Conservation (phyloP, 2,888 invertebrate genomes). For the Lampropteryx suffumata region DNA sequence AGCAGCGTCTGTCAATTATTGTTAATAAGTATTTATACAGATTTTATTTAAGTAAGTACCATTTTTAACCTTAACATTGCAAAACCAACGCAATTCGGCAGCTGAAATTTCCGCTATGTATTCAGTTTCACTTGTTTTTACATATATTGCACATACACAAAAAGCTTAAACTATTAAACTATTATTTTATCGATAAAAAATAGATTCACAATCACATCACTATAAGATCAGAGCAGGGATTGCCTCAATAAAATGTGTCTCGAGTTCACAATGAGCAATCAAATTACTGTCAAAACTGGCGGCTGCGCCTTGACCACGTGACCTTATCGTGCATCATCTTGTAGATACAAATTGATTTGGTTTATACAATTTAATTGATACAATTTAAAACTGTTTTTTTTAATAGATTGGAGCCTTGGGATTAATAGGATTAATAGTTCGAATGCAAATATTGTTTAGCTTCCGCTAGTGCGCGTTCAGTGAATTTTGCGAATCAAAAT, state of each 20-base stretch:
- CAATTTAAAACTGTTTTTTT: constrained; percentile 1
- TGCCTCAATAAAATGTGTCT: constrained; percentile 73
- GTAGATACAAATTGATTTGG: constrained; percentile 29
- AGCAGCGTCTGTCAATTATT: too few species aligned
- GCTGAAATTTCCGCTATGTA: too few species aligned
- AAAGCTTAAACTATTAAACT: not conserved
- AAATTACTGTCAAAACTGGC: constrained; percentile 67
- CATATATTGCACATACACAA: too few species aligned
- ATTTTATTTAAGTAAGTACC: too few species aligned
- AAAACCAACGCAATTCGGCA: too few species aligned
- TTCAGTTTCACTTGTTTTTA: too few species aligned
- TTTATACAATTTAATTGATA: constrained; percentile 17
- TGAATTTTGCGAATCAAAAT: too few species aligned
- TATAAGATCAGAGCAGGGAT: constrained; percentile 52
- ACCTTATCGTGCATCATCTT: constrained; percentile 36
- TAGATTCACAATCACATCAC: constrained; percentile 11
- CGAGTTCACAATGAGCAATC: constrained; percentile 77
- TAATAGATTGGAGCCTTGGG: not conserved
- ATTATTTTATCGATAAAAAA: constrained; percentile 9
- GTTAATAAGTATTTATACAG: too few species aligned
- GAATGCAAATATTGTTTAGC: too few species aligned
- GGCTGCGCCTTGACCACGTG: constrained; percentile 59
- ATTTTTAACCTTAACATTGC: too few species aligned
- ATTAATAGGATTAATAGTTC: too few species aligned
- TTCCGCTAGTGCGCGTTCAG: too few species aligned